Evolutionary conservation across 2,113 vertebrate species (phyloP).

Genomic region (Plecotus auritus): DNA sequence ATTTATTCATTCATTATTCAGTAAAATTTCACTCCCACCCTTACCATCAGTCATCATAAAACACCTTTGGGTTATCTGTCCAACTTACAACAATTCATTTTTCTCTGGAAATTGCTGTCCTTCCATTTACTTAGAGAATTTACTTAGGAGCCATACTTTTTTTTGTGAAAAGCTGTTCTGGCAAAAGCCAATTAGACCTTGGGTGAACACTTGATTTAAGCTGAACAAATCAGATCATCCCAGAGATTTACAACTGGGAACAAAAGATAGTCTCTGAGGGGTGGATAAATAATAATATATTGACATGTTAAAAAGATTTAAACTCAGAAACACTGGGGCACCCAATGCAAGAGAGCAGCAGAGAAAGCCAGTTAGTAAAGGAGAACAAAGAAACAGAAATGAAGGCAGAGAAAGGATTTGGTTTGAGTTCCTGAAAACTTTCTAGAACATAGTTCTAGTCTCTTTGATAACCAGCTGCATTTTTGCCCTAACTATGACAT

Average conservation of each 20-base stretch:
- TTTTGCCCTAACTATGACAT: background rate
- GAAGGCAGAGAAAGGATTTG: background rate
- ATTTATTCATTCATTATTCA: background rate
- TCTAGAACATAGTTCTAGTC: background rate
- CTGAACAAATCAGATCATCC: background rate
- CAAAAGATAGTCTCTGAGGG: background rate
- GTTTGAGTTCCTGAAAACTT: background rate
- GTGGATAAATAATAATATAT: background rate
- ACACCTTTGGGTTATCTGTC: background rate
- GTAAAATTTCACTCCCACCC: background rate
- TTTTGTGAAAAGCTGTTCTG: background rate
- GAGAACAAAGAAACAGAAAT: background rate
- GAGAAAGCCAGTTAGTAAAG: background rate
- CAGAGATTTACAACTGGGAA: background rate
- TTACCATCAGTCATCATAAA: background rate
- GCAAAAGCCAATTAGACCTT: background rate
- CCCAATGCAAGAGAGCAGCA: background rate
- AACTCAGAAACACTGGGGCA: background rate
- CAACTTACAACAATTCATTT: background rate
- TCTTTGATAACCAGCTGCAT: background rate
- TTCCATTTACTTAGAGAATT: background rate
- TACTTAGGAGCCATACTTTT: background rate
- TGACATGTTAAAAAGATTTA: background rate
- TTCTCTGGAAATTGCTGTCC: background rate
- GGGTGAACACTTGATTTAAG: background rate